Evolutionary conservation across 2,113 vertebrate genomes (phyloP).

Genomic region (Hippocampus zosterae): DNA sequence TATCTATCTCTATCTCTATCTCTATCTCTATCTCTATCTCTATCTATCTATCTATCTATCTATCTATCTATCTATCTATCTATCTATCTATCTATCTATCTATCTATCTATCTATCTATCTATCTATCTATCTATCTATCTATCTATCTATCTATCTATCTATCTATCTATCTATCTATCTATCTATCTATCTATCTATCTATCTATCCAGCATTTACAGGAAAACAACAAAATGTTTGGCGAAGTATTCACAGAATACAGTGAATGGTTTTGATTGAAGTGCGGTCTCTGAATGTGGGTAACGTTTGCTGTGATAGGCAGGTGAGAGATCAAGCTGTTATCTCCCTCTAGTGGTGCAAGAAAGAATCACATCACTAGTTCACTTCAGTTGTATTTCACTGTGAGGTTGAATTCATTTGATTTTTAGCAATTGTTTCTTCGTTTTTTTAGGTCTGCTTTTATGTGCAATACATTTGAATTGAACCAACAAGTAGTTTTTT

Average conservation of each 20-base stretch:
- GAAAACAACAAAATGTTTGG: conserved; percentile 65
- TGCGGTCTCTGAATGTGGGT: conserved; percentile 58
- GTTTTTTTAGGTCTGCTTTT: too few relatives aligned
- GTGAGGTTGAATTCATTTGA: background rate
- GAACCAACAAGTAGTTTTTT: too few relatives aligned
- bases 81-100: conserved; percentile 44
- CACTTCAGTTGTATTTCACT: background rate
- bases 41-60: conserved; percentile 40
- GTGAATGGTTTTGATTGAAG: conserved; percentile 61
- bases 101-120: conserved; percentile 34
- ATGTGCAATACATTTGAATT: too few relatives aligned
- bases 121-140: too few relatives aligned
- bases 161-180: conserved; percentile 39
- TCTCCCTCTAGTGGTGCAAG: background rate
- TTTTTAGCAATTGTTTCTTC: too few relatives aligned
- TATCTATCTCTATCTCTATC: conserved; percentile 28
- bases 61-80: conserved; percentile 43
- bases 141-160: conserved; percentile 42
- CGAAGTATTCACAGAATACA: conserved; percentile 82
- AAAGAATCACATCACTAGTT: background rate
- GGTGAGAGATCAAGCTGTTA: conserved; percentile 49
- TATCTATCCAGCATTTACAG: conserved; percentile 57
- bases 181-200: conserved; percentile 42
- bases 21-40: conserved; percentile 35
- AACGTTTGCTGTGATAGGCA: conserved; percentile 50